Evolutionary conservation across 1,140 invertebrate species (phyloP).

Genomic region (Luehdorfia chinensis): DNA sequence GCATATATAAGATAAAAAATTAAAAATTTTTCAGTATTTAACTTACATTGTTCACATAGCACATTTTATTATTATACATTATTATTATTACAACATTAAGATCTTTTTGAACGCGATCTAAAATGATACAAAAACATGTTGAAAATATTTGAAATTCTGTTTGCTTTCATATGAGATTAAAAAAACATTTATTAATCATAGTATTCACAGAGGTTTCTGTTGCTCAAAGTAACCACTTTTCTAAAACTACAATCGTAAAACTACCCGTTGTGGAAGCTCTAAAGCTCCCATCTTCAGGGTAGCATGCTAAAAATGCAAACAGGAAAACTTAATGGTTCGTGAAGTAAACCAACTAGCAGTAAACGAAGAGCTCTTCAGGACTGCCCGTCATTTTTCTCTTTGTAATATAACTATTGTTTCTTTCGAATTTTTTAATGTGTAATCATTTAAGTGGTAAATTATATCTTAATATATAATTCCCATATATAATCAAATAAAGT

Average conservation of each 20-base stretch:
- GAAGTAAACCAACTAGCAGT: conserved; percentile 60
- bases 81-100: background rate
- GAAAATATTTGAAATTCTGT: too few species aligned
- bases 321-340: conserved; percentile 75
- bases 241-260: conserved; percentile 65
- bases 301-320: conserved; percentile 76
- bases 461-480: too few species aligned
- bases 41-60: background rate
- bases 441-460: too few species aligned
- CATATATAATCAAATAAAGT: too few species aligned
- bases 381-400: conserved; percentile 41
- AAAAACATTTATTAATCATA: conserved; percentile 8
- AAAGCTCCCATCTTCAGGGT: conserved; percentile 49
- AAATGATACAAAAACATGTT: too few species aligned
- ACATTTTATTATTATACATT: background rate
- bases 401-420: conserved; percentile 5
- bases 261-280: conserved; percentile 27
- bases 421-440: background rate
- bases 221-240: conserved; percentile 31
- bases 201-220: conserved; percentile 19
- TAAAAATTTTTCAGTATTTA: too few species aligned
- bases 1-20: too few species aligned
- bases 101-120: too few species aligned
- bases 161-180: too few species aligned
- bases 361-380: conserved; percentile 49